A percentile compares a stretch with the other conserved stretches of the same genome.
Conservation (phyloP, 2,888 invertebrate genomes). For the Erebia palarica region DNA sequence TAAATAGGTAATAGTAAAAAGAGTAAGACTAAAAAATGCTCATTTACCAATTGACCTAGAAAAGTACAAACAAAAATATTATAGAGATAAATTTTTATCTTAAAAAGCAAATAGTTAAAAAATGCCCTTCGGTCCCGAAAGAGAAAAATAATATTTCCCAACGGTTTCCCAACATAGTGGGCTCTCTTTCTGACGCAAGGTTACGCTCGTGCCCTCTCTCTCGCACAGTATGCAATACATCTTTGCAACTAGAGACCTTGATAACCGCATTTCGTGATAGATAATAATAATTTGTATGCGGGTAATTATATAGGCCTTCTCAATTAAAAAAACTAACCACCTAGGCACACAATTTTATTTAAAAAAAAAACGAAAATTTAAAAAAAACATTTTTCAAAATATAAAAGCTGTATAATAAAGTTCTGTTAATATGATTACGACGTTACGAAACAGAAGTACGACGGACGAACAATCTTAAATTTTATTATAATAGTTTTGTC, state of each 20-base stretch:
- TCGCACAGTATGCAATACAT: constrained; percentile 78
- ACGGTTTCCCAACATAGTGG: constrained; percentile 73
- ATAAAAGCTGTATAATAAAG: constrained; percentile 15
- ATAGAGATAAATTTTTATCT: constrained; percentile 52
- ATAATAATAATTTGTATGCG: constrained; percentile 80
- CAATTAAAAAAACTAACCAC: constrained; percentile 48
- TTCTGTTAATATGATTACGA: not conserved
- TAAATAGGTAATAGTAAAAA: constrained; percentile 25
- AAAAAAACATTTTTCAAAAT: not conserved
- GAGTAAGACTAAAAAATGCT: not conserved
- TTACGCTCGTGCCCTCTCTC: constrained; percentile 57
- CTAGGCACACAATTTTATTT: constrained; percentile 18
- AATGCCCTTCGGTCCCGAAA: constrained; percentile 77
- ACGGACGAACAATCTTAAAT: constrained; percentile 73
- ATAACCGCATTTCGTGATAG: constrained; percentile 81
- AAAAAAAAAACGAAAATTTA: constrained; percentile 22
- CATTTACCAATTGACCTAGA: constrained; percentile 56
- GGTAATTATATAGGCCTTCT: constrained; percentile 68
- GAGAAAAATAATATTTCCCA: constrained; percentile 80
- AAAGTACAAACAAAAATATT: constrained; percentile 57
- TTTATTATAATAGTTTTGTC: constrained; percentile 48
- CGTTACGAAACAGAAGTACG: constrained; percentile 51
- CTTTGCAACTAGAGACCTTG: constrained; percentile 80
- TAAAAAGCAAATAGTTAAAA: constrained; percentile 68
- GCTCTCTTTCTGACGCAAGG: constrained; percentile 72